Evolutionary conservation across 2,113 vertebrate species (phyloP).

Genomic region (Rhea americana): DNA sequence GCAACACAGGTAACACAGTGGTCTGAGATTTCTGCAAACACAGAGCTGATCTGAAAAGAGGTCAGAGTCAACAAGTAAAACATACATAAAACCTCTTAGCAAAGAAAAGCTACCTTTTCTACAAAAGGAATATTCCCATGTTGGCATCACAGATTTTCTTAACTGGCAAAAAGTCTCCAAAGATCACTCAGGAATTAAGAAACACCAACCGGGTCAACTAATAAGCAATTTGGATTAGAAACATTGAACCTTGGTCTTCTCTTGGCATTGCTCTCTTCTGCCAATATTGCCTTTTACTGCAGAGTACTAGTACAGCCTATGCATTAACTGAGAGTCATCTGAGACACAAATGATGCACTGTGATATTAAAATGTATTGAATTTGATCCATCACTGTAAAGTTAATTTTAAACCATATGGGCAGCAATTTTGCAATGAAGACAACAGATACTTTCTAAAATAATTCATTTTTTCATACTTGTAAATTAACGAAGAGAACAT

Average conservation of each 20-base stretch:
- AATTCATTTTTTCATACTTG: neutral
- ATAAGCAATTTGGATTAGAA: neutral
- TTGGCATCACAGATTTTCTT: neutral
- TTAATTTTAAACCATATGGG: neutral
- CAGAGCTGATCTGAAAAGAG: neutral
- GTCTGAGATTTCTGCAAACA: neutral
- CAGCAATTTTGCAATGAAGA: neutral
- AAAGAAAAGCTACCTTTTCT: neutral
- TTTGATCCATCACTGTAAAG: neutral
- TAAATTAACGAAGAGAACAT: neutral
- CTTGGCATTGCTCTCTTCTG: neutral
- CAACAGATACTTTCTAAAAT: neutral
- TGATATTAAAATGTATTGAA: neutral
- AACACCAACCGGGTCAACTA: neutral
- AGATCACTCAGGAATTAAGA: neutral
- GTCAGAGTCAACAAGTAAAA: neutral
- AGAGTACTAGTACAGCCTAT: neutral
- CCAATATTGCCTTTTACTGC: neutral
- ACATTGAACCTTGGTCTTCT: neutral
- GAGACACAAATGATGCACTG: neutral
- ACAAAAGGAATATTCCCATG: neutral
- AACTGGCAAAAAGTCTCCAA: neutral
- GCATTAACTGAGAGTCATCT: neutral
- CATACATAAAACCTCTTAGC: neutral
- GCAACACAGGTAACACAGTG: neutral